Evolutionary conservation across 1,140 invertebrate genomes (phyloP), one percentile per base, ranked within the genome.

Genomic region (Rhopalosiphum padi): DNA sequence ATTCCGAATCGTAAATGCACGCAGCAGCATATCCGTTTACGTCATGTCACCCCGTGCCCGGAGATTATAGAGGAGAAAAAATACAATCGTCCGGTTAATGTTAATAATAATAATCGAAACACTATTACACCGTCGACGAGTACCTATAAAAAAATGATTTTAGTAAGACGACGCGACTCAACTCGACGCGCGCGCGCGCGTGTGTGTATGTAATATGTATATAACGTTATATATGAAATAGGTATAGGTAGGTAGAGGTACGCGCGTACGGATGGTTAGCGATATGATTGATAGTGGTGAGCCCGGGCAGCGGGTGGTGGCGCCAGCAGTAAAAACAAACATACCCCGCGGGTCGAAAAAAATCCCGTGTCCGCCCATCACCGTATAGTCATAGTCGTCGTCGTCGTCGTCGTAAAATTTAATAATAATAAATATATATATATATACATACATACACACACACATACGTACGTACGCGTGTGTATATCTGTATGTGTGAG

Each of bases 281-380:
- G 91, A 93, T 93, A 93, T 93, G 91, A 93, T 93, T 93, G 91
- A 93, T 93, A 86, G 91, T 93, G 91, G 91, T 85, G n/a, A 55
- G 91, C 82, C 82, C 91, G 91, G 91, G 91, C 91, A 93, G 48
- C 91, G 91, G 91, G 91, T 93, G 91, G 91, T 93, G 91, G 91
- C 91, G 91, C 91, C 91, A 93, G 82, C 91, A 93, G 91, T 93
- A 93, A 93, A 93, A 93, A 93, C 91, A 93, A 93, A 93, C 91
- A 93, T 93, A 93, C 91, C 91, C 91, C 91, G 91, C 91, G 82
- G 91, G 77, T 48, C 35, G 91, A 85, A 41, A 41, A 55, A 89
- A 68, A 92, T 48, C 46, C 82, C 48, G 91, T 92, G 77, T 92
- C 91, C 91, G 91, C 91, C 91, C 91, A 93, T 93, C 91, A 18